Evolutionary conservation across 2,113 vertebrate species (phyloP).

Genomic region (Bungarus multicinctus): DNA sequence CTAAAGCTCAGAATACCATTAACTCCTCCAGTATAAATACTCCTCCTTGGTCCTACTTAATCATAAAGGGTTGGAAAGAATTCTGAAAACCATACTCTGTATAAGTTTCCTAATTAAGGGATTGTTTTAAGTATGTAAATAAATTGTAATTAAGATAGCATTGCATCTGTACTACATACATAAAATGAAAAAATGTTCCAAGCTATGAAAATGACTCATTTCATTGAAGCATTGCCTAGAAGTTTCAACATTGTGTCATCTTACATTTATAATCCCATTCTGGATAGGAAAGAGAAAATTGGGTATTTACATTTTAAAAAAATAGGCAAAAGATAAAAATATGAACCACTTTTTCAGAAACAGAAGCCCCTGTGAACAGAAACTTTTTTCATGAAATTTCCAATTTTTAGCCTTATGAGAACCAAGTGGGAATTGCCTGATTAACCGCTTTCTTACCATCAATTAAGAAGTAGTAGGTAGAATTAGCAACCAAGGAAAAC

Average conservation of each 20-base stretch:
- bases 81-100: background rate
- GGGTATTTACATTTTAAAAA: conserved; percentile 12
- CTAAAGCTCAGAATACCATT: background rate
- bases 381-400: fast-evolving
- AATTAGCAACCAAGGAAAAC: background rate
- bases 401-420: background rate
- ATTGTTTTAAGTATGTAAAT: background rate
- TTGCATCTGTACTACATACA: background rate
- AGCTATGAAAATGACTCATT: background rate
- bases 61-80: background rate
- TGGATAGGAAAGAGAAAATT: background rate
- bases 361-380: background rate
- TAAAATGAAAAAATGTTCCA: background rate
- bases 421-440: background rate
- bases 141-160: background rate
- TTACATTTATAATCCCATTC: background rate
- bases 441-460: fast-evolving
- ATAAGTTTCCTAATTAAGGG: background rate
- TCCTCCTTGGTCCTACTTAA: background rate
- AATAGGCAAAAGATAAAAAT: background rate
- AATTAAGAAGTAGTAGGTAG: background rate
- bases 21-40: background rate
- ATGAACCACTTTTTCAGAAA: background rate
- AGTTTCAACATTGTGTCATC: conserved; percentile 24
- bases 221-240: background rate